Conservation (phyloP, 2,113 vertebrate species). For the Salvelinus fontinalis region DNA sequence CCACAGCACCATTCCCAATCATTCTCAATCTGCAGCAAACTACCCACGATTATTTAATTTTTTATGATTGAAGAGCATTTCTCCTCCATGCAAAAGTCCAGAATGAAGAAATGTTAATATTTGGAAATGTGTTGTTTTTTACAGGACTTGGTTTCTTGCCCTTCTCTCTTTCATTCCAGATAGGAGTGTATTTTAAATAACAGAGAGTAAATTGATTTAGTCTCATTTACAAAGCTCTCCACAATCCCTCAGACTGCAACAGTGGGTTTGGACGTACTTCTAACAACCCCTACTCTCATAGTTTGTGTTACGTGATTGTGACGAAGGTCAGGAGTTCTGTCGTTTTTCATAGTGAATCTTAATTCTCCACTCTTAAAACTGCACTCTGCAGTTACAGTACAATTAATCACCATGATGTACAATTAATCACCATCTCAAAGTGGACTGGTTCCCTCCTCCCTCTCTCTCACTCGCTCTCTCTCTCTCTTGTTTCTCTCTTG, state of each 20-base stretch:
- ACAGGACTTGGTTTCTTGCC: slow-evolving; percentile 18
- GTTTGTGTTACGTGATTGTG: slow-evolving; percentile 33
- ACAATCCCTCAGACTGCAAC: slow-evolving; percentile 18
- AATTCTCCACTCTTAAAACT: slow-evolving; percentile 23
- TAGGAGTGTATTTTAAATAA: slow-evolving; percentile 41
- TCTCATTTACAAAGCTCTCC: slow-evolving; percentile 25
- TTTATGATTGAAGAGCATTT: not conserved
- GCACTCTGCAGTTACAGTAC: not conserved
- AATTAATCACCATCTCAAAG: slow-evolving; percentile 41
- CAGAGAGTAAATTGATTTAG: slow-evolving; percentile 46
- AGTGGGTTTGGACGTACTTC: slow-evolving; percentile 16
- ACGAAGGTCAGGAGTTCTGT: slow-evolving; percentile 41
- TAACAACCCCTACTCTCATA: slow-evolving; percentile 2
- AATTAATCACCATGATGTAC: slow-evolving; percentile 37
- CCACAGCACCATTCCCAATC: too few relatives aligned
- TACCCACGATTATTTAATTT: too few relatives aligned
- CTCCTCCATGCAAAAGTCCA: slow-evolving; percentile 14
- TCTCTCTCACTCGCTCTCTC: not conserved
- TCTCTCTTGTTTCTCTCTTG: too few relatives aligned
- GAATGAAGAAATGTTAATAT: slow-evolving; percentile 14
- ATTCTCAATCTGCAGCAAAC: too few relatives aligned
- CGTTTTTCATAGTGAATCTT: slow-evolving; percentile 44
- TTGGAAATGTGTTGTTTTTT: slow-evolving; percentile 31
- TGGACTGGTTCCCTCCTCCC: not conserved
- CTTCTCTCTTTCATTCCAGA: slow-evolving; percentile 34